Evolutionary conservation across 2,113 vertebrate genomes (phyloP).

Genomic region (human (Homo sapiens)): GRCh38 chr5:91430001-91430500

Average conservation of each 20-base stretch:
- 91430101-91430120: background rate
- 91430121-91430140: background rate
- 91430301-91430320: background rate
- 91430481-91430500: too few relatives aligned
- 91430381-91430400: too few relatives aligned
- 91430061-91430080: background rate
- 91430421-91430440: too few relatives aligned
- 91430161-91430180: background rate
- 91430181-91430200: background rate
- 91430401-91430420: too few relatives aligned
- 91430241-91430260: background rate
- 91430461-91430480: too few relatives aligned
- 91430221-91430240: background rate
- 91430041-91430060: background rate
- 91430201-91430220: background rate
- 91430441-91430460: too few relatives aligned
- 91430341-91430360: background rate
- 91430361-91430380: too few relatives aligned
- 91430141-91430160: background rate
- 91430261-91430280: background rate
- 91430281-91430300: background rate
- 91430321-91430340: background rate
- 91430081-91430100: background rate
- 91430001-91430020: background rate
- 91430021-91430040: background rate